A percentile compares a stretch with the other conserved stretches of the same genome.
These are phyloP conservation scores for Anhinga rufa DNA, from an alignment of 2,113 vertebrate species.

Conservation along the genomic window DNA sequence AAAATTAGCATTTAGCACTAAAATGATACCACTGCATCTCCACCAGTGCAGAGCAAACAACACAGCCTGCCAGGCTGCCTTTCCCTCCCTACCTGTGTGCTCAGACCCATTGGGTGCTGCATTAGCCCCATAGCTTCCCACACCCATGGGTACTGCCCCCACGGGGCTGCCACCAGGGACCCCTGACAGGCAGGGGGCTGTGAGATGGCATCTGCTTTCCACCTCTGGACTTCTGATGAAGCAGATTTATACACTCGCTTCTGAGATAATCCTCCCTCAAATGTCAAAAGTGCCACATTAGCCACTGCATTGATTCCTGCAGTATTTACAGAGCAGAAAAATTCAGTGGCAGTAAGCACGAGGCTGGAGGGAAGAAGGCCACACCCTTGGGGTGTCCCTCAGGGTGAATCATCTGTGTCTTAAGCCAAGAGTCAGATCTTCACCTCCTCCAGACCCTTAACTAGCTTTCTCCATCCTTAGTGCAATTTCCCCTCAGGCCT, in stretches of 20 bases:
- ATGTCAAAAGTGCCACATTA: neutral
- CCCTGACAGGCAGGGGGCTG: neutral
- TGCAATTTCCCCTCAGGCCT: neutral
- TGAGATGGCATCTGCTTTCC: neutral
- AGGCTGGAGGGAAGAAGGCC: neutral
- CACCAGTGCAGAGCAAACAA: conserved; percentile 3
- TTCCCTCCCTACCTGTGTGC: neutral
- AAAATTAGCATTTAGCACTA: conserved; percentile 61
- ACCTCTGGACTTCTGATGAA: neutral
- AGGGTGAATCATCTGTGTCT: neutral
- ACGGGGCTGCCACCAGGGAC: neutral
- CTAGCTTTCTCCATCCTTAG: neutral
- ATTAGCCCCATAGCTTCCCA: neutral
- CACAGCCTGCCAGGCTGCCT: neutral
- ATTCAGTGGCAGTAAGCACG: rapidly evolving
- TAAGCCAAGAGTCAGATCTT: neutral
- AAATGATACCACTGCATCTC: conserved; percentile 54
- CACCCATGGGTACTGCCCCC: neutral
- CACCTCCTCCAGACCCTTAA: neutral
- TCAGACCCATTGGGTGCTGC: neutral
- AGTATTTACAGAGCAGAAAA: conserved; percentile 15
- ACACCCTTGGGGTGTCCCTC: neutral
- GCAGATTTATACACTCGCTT: neutral
- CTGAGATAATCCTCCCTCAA: neutral
- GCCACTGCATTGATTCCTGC: neutral